Base-by-base conservation (phyloP, 2,113 vertebrate species). In the Pleuronectes platessa region DNA sequence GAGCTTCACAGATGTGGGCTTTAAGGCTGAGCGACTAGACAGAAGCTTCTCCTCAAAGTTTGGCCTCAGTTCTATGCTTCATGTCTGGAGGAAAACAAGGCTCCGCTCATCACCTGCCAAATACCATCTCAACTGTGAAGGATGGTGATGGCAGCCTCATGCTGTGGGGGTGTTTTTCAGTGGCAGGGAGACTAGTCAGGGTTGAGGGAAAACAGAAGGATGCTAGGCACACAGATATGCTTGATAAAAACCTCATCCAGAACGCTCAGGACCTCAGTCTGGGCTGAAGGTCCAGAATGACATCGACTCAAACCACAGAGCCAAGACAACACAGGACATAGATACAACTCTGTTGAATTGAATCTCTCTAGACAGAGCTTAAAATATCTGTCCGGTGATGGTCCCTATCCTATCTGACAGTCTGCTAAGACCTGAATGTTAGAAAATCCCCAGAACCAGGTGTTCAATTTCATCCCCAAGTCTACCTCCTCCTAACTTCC, bases 21-120 rank as follows among this genome's bases (percentile, higher is more conserved):
- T n/a, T n/a, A 18, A 20, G 51, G 18, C 20, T 9, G 20, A 53
- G 18, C 8, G 51, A 8, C 51, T 2, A 53, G 54, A 23, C 21
- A 21, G 10, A 23, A 21, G 54, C 54, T 20, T 56, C 21, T 56
- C 10, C 54, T 56, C 53, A 54, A 21, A n/a, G 59, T 35, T 35
- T 31, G 59, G 59, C 26, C 27, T 31, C 27, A 35, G 35, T 31
- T 35, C 59, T 18, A 20, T 31, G 59, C 59, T 2, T 61, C 59
- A 61, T 61, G 59, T 61, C 59, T 61, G 59, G 59, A 61, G 59
- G 17, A 61, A n/a, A 62, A n/a, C 54, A 11, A 62, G 61, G 18
- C 60, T 17, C 20, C 1, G 35, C 61, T 20, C 31, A 18, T 61
- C 59, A 37, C 31, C 55, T 61, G 59, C 27, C 59, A 61, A 61